Percentiles rank a stretch among this genome's conserved stretches.
Evolutionary conservation across 2,888 invertebrate genomes (phyloP).

Genomic region (Cerastis rubricosa): DNA sequence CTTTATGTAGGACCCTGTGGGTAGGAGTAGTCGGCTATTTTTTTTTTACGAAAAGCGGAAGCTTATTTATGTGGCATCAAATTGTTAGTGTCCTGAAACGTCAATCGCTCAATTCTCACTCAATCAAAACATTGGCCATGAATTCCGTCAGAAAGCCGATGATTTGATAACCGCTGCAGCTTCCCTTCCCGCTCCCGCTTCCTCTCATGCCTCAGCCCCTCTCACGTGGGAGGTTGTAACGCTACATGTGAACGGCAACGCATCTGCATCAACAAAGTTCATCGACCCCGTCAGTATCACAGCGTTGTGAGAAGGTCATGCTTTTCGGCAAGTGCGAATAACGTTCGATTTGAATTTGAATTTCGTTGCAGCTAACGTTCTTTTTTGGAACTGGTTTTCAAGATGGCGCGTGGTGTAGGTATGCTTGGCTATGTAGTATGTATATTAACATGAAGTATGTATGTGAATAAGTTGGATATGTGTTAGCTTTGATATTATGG

Average conservation of each 20-base stretch:
- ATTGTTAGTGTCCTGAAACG: neutral
- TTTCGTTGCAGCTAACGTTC: constrained; percentile 66
- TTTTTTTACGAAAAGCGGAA: too few species aligned
- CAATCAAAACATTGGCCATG: too few species aligned
- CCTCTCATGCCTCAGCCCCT: constrained; percentile 63
- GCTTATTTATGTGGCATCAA: neutral
- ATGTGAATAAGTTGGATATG: neutral
- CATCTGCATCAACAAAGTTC: constrained; percentile 87
- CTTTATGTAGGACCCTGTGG: too few species aligned
- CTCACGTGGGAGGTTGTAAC: constrained; percentile 89
- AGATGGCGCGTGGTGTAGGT: constrained; percentile 57
- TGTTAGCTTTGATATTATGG: neutral
- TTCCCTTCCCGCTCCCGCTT: constrained; percentile 63
- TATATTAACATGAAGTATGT: constrained; percentile 1
- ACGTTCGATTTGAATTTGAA: constrained; percentile 70
- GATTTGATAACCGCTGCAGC: neutral
- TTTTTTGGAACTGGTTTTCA: constrained; percentile 58
- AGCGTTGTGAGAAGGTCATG: constrained; percentile 87
- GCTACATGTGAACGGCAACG: constrained; percentile 88
- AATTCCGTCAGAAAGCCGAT: neutral
- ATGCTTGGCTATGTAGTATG: constrained; percentile 12
- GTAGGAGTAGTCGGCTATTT: too few species aligned
- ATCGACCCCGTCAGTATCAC: constrained; percentile 81
- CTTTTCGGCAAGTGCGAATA: constrained; percentile 84
- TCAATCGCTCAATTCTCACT: too few species aligned